Evolutionary conservation across 2,797 vertebrate species (phyloP), one percentile per base, ranked within the genome.

Genomic region (Mormyrus hasselquistii): DNA sequence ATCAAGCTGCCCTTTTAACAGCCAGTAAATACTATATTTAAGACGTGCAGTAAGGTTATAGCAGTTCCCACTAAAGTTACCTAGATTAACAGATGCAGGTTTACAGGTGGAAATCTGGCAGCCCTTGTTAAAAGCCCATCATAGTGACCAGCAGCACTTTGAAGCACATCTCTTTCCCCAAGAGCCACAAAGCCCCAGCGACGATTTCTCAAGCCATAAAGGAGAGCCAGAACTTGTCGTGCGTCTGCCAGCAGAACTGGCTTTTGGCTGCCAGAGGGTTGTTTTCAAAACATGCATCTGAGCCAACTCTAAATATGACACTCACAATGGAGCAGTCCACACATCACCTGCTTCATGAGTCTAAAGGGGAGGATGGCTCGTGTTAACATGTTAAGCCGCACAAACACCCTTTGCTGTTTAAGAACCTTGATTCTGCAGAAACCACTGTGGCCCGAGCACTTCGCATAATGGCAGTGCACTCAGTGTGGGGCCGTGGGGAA

Each of bases 261-360:
- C 50, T 57, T 22, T 52, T 87, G 57, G 86, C 57, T 65, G 38
- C 55, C 34, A 14, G 44, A 55, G 25, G 85, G 52, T 25, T 87
- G 29, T 87, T 65, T 87, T 65, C 55, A 87, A 87, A 62, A 47
- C 86, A 87, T 3, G 12, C 25, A 25, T 59, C 34, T 84, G 29
- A 59, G 50, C 76, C 76, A 59, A 89, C n/a, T 84, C 76, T 89
- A 62, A 85, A 89, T 89, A 62, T 53, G 82, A 41, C 88, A 89
- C 57, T 69, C 22, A 52, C 4, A 50, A 41, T 57, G 16, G 52
- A 57, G 34, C 4, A 10, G 53, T 83, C 19, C n/a, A 49, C 83
- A 29, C 19, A 50, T 79, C 16, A 49, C 59, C 62, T 86, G 89
- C 49, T 73, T 7, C 65, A 47, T 9, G 38, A n/a, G 85, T 89